Conservation (phyloP, 2,113 vertebrate species). For the Pelecanoides urinatrix region DNA sequence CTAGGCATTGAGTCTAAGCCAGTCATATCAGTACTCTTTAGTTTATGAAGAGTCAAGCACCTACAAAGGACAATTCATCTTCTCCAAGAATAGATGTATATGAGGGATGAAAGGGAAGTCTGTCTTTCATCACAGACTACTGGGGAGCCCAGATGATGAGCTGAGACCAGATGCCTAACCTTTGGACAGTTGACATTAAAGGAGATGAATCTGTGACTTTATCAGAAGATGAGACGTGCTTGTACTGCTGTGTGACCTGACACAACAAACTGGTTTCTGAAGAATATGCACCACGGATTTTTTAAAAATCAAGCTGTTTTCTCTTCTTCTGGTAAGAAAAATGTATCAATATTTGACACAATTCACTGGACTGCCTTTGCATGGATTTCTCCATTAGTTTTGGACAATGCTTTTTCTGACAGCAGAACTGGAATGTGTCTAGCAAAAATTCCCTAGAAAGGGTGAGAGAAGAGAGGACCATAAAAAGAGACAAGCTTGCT, state of each 20-base stretch:
- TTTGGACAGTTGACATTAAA: constrained; percentile 38
- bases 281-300: background rate
- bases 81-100: constrained; percentile 9
- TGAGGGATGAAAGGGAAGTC: constrained; percentile 23
- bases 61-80: constrained; percentile 29
- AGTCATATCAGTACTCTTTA: background rate
- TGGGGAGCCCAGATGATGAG: background rate
- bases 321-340: background rate
- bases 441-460: background rate
- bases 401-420: background rate
- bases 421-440: background rate
- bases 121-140: constrained; percentile 57
- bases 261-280: constrained; percentile 8
- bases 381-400: background rate
- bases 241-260: background rate
- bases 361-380: background rate
- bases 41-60: background rate
- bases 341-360: background rate
- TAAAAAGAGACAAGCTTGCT: background rate
- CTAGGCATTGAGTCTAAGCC: background rate
- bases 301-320: background rate
- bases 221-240: constrained; percentile 22
- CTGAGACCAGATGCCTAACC: constrained; percentile 21
- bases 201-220: constrained; percentile 52
- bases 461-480: background rate